A percentile compares a stretch with the other conserved stretches of the same genome.
These are phyloP conservation scores for Guaruba guarouba DNA, from an alignment of 2,113 vertebrate species.

Conservation along the genomic window DNA sequence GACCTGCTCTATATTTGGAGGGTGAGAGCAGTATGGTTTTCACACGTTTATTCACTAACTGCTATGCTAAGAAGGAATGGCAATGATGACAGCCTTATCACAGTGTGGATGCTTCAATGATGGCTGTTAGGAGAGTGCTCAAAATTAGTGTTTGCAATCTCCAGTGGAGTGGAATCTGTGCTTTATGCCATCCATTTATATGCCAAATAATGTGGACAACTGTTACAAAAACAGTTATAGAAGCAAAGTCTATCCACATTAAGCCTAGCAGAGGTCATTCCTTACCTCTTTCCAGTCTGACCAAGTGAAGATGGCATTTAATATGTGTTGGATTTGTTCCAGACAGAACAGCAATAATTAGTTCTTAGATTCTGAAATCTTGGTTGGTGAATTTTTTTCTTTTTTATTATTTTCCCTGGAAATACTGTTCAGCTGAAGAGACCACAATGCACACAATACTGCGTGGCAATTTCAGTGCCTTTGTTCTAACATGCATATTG, in stretches of 20 bases:
- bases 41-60: neutral
- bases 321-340: neutral
- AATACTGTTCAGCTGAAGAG: neutral
- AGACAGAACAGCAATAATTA: neutral
- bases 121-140: neutral
- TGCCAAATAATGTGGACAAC: neutral
- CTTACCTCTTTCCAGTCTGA: neutral
- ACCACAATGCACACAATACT: neutral
- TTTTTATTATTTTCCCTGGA: neutral
- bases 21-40: neutral
- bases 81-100: neutral
- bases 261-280: neutral
- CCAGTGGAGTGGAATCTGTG: neutral
- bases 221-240: neutral
- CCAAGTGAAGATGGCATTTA: neutral
- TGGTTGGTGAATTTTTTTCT: neutral
- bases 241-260: neutral
- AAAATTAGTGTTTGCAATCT: neutral
- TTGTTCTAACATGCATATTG: neutral
- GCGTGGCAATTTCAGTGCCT: neutral
- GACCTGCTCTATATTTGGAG: conserved; percentile 11
- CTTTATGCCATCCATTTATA: neutral
- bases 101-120: neutral
- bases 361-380: neutral
- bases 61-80: neutral